phyloP scores from a whole-genome alignment of 1,140 invertebrate species.

The Philotrypesis tridentata region DNA sequence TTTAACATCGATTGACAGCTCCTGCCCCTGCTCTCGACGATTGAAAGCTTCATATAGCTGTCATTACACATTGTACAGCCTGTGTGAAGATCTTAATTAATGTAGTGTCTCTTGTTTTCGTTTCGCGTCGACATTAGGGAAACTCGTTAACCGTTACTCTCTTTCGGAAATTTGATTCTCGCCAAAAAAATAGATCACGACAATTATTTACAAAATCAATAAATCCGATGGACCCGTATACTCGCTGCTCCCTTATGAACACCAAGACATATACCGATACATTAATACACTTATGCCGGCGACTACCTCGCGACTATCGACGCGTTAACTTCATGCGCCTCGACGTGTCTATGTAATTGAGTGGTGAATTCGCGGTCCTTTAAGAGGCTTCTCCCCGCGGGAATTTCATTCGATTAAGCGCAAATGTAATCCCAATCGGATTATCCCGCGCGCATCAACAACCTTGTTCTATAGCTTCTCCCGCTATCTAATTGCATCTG shows the following conservation, averaged over 20 bases:
- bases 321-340: not conserved
- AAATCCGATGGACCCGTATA: not conserved
- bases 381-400: slow-evolving; percentile 17
- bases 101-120: not conserved
- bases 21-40: not conserved
- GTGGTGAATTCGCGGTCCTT: slow-evolving; percentile 30
- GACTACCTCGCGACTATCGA: not conserved
- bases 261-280: too few species aligned
- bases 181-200: not conserved
- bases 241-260: not conserved
- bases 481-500: not conserved
- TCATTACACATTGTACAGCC: slow-evolving; percentile 27
- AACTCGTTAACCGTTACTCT: not conserved
- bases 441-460: slow-evolving; percentile 13
- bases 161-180: too few species aligned
- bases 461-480: not conserved
- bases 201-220: not conserved
- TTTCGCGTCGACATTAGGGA: not conserved
- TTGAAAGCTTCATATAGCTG: not conserved
- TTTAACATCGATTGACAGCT: slow-evolving; percentile 19
- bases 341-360: slow-evolving; percentile 11
- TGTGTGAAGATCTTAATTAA: not conserved
- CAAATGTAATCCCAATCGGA: slow-evolving; percentile 30
- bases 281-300: too few species aligned
- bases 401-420: slow-evolving; percentile 27